phyloP scores from a whole-genome alignment of 2,113 vertebrate genomes.

The Saccopteryx bilineata region DNA sequence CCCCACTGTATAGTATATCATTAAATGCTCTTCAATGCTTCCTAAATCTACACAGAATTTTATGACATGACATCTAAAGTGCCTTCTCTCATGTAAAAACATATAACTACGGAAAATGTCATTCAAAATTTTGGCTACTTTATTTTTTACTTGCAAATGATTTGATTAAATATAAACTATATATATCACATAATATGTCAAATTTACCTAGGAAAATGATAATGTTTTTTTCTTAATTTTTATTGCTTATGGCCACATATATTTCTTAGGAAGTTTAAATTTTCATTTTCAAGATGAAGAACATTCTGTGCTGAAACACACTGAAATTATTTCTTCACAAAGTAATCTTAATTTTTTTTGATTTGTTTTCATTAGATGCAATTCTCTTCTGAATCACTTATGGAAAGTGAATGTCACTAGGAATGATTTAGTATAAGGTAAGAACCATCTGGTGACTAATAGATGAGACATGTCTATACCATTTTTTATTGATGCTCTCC shows the following conservation, averaged over 20 bases:
- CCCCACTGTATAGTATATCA: not conserved
- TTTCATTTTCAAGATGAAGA: slow-evolving; percentile 4
- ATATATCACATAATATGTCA: not conserved
- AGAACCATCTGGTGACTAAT: not conserved
- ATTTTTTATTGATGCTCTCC: not conserved
- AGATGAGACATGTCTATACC: not conserved
- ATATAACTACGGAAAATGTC: not conserved
- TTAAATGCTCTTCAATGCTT: not conserved
- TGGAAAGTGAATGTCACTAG: not conserved
- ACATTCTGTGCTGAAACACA: not conserved
- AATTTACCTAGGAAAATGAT: not conserved
- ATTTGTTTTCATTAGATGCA: not conserved
- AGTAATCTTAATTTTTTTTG: slow-evolving; percentile 6
- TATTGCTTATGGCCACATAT: not conserved
- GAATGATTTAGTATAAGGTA: not conserved
- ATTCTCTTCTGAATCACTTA: not conserved
- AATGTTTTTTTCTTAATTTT: not conserved
- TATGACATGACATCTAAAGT: slow-evolving; percentile 28
- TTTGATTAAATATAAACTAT: not conserved
- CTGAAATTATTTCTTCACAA: not conserved
- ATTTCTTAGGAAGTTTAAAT: not conserved
- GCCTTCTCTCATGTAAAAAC: slow-evolving; percentile 11
- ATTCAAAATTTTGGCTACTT: not conserved
- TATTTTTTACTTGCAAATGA: not conserved
- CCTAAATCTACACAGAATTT: not conserved